Percentiles rank a stretch among this genome's conserved stretches.
phyloP scores from a whole-genome alignment of 2,888 invertebrate genomes.

The Tetranychus piercei region DNA sequence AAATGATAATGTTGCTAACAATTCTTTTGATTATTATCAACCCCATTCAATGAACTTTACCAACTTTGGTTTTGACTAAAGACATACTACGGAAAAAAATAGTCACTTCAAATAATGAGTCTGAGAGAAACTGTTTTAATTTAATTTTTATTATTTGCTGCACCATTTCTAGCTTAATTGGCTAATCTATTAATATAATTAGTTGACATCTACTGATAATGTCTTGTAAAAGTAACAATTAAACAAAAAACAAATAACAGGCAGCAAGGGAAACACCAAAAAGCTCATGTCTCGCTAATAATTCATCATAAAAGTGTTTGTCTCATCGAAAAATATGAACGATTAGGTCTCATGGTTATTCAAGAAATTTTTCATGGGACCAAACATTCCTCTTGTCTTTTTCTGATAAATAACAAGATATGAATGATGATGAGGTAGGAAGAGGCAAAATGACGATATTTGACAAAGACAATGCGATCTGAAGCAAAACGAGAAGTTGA shows the following conservation, averaged over 20 bases:
- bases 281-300: not conserved
- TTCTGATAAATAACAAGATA: not conserved
- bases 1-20: not conserved
- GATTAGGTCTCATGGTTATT: not conserved
- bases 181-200: too few species aligned
- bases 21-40: not conserved
- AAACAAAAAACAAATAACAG: too few species aligned
- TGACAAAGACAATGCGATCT: not conserved
- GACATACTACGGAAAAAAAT: too few species aligned
- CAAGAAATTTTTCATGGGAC: not conserved
- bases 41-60: not conserved
- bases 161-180: too few species aligned
- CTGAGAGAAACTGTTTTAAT: too few species aligned
- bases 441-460: not conserved
- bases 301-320: not conserved
- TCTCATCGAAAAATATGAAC: not conserved
- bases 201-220: too few species aligned
- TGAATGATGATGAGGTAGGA: not conserved
- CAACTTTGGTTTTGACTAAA: not conserved
- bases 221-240: too few species aligned
- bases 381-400: not conserved
- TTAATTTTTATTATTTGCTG: too few species aligned
- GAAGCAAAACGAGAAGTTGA: not conserved
- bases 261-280: too few species aligned
- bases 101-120: too few species aligned